phyloP scores from a whole-genome alignment of 2,888 invertebrate genomes.

The Gnatocerus cornutus region DNA sequence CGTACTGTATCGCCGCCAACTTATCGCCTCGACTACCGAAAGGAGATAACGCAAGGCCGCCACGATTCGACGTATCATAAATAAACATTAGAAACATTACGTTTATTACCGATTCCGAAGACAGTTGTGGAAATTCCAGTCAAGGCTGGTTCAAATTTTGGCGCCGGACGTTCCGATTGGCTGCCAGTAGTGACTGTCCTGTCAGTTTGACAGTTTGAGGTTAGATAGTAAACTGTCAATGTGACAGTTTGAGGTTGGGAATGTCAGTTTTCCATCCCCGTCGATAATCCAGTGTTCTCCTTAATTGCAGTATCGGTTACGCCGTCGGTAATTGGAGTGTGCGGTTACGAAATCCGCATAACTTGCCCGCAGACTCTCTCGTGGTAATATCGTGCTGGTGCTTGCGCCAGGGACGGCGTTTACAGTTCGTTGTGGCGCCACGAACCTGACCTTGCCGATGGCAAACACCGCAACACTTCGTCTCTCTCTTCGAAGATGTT shows the following conservation, averaged over 20 bases:
- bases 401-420: constrained; percentile 63
- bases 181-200: no score
- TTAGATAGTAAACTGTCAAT: no score
- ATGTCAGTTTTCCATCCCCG: no score
- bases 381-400: constrained; percentile 43
- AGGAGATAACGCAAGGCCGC: constrained; percentile 39
- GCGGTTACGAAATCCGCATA: constrained; percentile 49
- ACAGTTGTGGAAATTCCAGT: no score
- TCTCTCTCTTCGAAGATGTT: constrained; percentile 24
- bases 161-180: no score
- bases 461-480: constrained; percentile 38
- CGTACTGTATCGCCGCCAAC: constrained; percentile 29
- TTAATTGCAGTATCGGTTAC: constrained; percentile 45
- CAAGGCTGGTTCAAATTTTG: no score
- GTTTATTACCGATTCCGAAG: no score
- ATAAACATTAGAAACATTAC: constrained; percentile 13
- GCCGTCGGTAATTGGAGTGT: constrained; percentile 40
- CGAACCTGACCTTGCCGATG: constrained; percentile 57
- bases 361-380: constrained; percentile 44
- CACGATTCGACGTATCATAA: constrained; percentile 32
- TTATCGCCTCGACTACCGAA: constrained; percentile 36
- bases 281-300: not conserved
- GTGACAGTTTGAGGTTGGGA: no score
- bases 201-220: no score
- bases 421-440: constrained; percentile 60